Base-by-base conservation (phyloP, 30 jellyfish, hydroid and myxozoan species). In the Nemopilema nomurai region DNA sequence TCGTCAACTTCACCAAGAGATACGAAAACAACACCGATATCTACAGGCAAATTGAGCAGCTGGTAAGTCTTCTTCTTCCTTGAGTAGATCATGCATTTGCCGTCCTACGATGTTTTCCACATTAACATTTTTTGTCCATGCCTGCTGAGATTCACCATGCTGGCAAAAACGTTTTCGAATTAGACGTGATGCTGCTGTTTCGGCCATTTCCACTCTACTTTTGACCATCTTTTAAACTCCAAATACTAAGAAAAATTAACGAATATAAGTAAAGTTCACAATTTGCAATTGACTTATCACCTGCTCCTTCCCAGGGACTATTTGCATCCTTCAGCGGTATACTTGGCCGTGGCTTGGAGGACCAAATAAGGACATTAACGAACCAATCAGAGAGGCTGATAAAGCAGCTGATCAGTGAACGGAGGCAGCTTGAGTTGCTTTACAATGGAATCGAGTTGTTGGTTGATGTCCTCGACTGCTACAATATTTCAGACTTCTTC, bases 381-480 rank as follows among this genome's bases (percentile, higher is more conserved):
- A 82, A 82, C 27, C 91, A 82, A 52, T 49, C 91, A 16, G 91
- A 82, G 49, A 24, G 69, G 0, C 16, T 82, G 1, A 69, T 82
- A 71, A 82, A 69, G 25, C 52, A 51, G 50, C 20, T 82, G 53
- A 29, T 67, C 52, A 69, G 80, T n/a, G 82, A 82, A 20, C 72
- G 91, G 17, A 51, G 63, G 4, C 91, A 82, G 69, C 67, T 82
- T 28, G 79, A 82, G 22, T 13, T 49, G 81, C 82, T 77, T 29
- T 71, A 57, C 75, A 77, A 64, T 17, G 73, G 49, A 7, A 65
- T 84, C 19, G 28, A 71, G 25, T 66, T 84, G 64, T 62, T 84
- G 33, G 86, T 69, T 29, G 81, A 73, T 77, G 83, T 87, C 4
- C 67, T 81, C 16, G 87, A 80, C 19, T 91, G 97, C 77, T 91